These are phyloP conservation scores for Heliconius melpomene DNA, from an alignment of 1,140 invertebrate genomes.

Conservation along the genomic window DNA sequence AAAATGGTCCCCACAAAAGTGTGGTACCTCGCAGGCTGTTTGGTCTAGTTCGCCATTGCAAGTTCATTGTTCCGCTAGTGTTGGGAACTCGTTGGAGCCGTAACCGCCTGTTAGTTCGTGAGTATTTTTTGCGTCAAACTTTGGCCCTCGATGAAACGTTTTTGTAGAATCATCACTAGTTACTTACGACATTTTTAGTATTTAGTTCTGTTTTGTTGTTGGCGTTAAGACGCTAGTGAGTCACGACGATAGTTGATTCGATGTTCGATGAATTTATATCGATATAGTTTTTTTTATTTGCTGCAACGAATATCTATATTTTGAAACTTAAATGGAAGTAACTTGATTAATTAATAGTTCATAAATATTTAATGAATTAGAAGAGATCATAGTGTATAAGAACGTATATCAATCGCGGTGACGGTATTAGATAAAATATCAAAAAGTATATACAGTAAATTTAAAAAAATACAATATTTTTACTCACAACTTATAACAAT, in stretches of 20 bases:
- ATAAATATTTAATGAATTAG: too few relatives aligned
- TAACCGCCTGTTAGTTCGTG: conserved; percentile 56
- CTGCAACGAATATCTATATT: not conserved
- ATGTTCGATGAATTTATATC: conserved; percentile 35
- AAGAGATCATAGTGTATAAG: too few relatives aligned
- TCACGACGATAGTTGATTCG: conserved; percentile 51
- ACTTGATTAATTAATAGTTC: too few relatives aligned
- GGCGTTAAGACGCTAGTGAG: conserved; percentile 77
- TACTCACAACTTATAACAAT: not conserved
- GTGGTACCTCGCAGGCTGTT: conserved; percentile 59
- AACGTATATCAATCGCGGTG: too few relatives aligned
- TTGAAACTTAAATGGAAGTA: too few relatives aligned
- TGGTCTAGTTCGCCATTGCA: conserved; percentile 76
- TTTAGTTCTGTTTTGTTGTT: conserved; percentile 69
- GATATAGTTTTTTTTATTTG: conserved; percentile 23
- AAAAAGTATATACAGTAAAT: too few relatives aligned
- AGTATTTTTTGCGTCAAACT: conserved; percentile 55
- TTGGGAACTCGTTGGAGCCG: conserved; percentile 46
- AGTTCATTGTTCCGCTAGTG: conserved; percentile 72
- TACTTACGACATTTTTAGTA: conserved; percentile 68
- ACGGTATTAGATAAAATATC: too few relatives aligned
- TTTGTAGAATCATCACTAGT: conserved; percentile 60
- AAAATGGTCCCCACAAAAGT: conserved; percentile 51
- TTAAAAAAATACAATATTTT: too few relatives aligned
- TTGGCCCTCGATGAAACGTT: conserved; percentile 61